Conservation (phyloP, 2,113 vertebrate genomes). For the Psammodynastes pulverulentus region DNA sequence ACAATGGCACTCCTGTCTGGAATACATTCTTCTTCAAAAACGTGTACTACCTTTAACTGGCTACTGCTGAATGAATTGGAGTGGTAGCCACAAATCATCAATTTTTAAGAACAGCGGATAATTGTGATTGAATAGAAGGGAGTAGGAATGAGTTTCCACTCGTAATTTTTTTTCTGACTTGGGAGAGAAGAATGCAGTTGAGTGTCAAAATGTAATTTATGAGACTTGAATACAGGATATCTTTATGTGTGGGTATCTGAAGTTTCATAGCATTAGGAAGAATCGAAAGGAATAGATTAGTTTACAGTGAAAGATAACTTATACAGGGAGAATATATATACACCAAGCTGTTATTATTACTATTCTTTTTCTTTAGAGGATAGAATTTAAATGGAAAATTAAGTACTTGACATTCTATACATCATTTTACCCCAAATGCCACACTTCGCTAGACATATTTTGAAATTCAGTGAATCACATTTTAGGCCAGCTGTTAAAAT, state of each 20-base stretch:
- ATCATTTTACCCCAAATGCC: constrained; percentile 51
- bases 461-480: constrained; percentile 43
- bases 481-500: constrained; percentile 49
- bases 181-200: not conserved
- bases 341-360: constrained; percentile 34
- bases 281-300: constrained; percentile 22
- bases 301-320: constrained; percentile 19
- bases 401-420: constrained; percentile 34
- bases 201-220: not conserved
- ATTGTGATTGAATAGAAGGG: not conserved
- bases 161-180: not conserved
- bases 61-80: not conserved
- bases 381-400: constrained; percentile 60
- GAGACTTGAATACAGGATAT: not conserved
- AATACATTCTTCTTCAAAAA: not conserved
- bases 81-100: not conserved
- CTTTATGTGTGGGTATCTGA: not conserved
- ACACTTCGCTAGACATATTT: constrained; percentile 42
- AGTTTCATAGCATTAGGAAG: constrained; percentile 15
- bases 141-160: not conserved
- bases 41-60: not conserved
- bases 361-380: constrained; percentile 48
- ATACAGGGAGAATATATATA: constrained; percentile 44
- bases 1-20: not conserved
- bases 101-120: not conserved